Evolutionary conservation across 1,140 invertebrate species (phyloP), one percentile per base, ranked within the genome.

Genomic region (Delia radicum): DNA sequence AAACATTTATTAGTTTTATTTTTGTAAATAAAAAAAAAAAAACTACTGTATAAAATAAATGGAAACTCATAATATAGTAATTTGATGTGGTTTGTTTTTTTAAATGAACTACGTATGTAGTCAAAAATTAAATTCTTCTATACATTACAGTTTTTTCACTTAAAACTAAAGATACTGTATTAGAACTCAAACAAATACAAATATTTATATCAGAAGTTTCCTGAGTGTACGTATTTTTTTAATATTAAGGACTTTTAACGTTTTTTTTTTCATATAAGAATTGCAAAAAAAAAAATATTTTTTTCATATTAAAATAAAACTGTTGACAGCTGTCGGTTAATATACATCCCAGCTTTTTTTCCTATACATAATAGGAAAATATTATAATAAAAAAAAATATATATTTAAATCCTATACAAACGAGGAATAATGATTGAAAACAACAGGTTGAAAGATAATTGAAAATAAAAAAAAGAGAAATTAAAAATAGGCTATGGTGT

Each of bases 311-410:
- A 69, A 69, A 31, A 69, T 33, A 31, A 69, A 69, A 69, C 65
- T 69, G 65, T 33, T 69, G 65, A 69, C 65, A 69, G 65, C 65
- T 69, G 65, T 69, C 65, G 31, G 29, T n/a, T 69, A 69, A 37
- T 69, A 55, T 15, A 42, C 12, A 55, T 18, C n/a, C 18, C 18
- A 55, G n/a, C 48, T 21, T 8, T 12, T 12, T 12, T 12, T 12
- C 31, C 31, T 33, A 33, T 6, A 55, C 18, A 55, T 21, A 55
- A 15, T 21, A 55, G 8, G 18, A 55, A 21, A 55, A 21, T 24
- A 55, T 10, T 21, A 55, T 21, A 37, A 37, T 37, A 3, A 37
- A 37, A 37, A 37, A 37, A 3, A 37, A 37, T 3, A n/a, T n/a
- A n/a, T n/a, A n/a, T n/a, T n/a, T n/a, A 42, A 42, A 42, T 42